These are phyloP conservation scores for Colius striatus DNA, from an alignment of 2,113 vertebrate species.

Conservation along the genomic window DNA sequence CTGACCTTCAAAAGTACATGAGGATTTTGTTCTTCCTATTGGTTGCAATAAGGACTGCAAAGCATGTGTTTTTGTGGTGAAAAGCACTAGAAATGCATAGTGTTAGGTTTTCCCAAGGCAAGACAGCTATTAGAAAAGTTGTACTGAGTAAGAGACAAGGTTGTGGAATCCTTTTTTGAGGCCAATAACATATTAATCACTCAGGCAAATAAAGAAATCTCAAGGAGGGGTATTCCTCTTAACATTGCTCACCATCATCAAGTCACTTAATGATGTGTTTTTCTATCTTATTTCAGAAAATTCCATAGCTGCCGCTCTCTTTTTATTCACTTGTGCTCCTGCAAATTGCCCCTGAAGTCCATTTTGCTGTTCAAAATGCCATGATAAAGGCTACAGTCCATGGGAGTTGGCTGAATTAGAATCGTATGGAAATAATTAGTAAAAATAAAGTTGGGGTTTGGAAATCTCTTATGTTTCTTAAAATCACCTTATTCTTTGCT, in stretches of 20 bases:
- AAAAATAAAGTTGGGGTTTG: neutral
- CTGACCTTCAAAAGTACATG: constrained; percentile 15
- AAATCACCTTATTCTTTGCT: neutral
- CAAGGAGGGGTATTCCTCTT: neutral
- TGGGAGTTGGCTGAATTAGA: neutral
- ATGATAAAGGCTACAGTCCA: neutral
- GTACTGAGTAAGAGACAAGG: neutral
- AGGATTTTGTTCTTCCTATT: neutral
- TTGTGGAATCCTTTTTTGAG: neutral
- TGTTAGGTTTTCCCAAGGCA: neutral
- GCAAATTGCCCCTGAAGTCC: neutral
- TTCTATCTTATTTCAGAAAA: neutral
- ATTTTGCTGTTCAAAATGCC: neutral
- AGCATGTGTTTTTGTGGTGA: neutral
- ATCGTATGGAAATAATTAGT: neutral
- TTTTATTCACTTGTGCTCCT: neutral
- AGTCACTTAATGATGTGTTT: neutral
- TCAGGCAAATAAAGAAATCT: neutral
- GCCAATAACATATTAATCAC: neutral
- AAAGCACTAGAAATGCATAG: neutral
- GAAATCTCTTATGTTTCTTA: neutral
- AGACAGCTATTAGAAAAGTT: neutral
- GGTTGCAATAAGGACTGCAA: constrained; percentile 5
- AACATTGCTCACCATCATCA: neutral
- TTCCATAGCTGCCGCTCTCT: neutral